Conservation (phyloP, 2,888 invertebrate genomes). For the Mellilla xanthometata region DNA sequence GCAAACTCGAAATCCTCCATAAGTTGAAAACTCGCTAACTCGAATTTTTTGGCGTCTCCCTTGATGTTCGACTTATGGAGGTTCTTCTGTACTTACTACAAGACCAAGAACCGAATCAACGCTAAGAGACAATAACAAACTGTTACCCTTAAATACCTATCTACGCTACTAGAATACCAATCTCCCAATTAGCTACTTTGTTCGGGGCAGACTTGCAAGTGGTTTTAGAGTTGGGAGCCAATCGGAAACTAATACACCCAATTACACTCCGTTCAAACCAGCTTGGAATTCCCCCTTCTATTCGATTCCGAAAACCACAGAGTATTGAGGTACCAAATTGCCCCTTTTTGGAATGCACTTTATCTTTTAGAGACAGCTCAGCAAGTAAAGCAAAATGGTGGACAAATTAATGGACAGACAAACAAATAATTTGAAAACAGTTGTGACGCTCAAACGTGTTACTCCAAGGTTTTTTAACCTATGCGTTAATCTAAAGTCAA, state of each 20-base stretch:
- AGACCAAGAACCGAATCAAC: neutral
- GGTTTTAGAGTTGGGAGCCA: constrained; percentile 5
- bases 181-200: constrained; percentile 13
- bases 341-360: too few species aligned
- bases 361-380: too few species aligned
- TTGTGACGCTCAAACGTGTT: too few species aligned
- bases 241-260: constrained; percentile 23
- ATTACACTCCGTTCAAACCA: constrained; percentile 14
- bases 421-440: too few species aligned
- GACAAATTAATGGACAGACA: too few species aligned
- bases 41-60: too few species aligned
- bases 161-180: neutral
- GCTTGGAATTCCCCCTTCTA: constrained; percentile 11
- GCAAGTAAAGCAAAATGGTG: too few species aligned
- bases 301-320: constrained; percentile 10
- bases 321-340: neutral
- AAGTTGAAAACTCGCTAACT: too few species aligned
- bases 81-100: neutral
- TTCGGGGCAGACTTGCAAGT: constrained; percentile 3
- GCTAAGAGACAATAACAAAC: neutral
- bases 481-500: too few species aligned
- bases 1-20: too few species aligned
- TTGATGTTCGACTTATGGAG: too few species aligned
- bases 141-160: neutral
- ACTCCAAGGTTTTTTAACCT: too few species aligned